Conservation (phyloP, 2,888 invertebrate species). For the Morpho helenor region DNA sequence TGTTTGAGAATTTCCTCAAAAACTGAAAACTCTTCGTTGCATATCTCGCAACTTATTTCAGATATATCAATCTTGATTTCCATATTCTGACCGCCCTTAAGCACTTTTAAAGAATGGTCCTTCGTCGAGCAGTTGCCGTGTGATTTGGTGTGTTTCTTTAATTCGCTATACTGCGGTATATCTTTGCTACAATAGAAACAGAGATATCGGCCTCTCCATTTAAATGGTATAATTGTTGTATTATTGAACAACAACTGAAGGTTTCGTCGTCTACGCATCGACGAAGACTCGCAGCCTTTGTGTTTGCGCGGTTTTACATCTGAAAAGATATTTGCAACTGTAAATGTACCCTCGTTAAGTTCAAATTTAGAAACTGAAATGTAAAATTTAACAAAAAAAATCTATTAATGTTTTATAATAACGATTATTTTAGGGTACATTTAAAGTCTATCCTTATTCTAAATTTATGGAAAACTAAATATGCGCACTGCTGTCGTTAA, state of each 20-base stretch:
- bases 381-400: conserved; percentile 10
- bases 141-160: conserved; percentile 57
- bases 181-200: conserved; percentile 71
- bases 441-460: conserved; percentile 28
- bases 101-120: conserved; percentile 62
- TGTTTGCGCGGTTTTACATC: conserved; percentile 58
- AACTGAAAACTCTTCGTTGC: conserved; percentile 41
- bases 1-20: conserved; percentile 53
- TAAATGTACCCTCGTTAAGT: conserved; percentile 62
- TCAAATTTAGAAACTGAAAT: conserved; percentile 12
- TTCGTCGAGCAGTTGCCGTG: conserved; percentile 60
- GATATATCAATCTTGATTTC: conserved; percentile 70
- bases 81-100: conserved; percentile 69
- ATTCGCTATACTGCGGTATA: conserved; percentile 49
- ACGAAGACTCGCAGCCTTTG: conserved; percentile 58
- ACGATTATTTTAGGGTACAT: conserved; percentile 32
- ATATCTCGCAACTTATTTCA: conserved; percentile 54
- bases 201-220: conserved; percentile 70
- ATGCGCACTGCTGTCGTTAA: no score
- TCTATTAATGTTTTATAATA: background rate
- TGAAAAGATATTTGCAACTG: conserved; percentile 58
- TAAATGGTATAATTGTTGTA: conserved; percentile 66
- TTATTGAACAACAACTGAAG: conserved; percentile 69
- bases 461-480: background rate
- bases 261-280: conserved; percentile 63